Evolutionary conservation across 1,140 invertebrate genomes (phyloP).

Genomic region (Cherax quadricarinatus): DNA sequence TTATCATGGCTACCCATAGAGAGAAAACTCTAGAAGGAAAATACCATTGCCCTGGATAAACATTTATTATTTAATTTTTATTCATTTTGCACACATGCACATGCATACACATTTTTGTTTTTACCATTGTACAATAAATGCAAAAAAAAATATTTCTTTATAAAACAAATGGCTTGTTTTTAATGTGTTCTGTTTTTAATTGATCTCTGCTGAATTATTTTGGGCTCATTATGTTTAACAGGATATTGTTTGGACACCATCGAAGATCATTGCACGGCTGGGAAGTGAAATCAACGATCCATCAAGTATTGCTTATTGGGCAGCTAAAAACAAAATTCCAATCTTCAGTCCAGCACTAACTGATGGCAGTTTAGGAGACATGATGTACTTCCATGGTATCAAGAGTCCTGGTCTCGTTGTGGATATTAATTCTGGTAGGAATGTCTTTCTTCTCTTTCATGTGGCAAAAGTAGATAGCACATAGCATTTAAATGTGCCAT

Average conservation of each 20-base stretch:
- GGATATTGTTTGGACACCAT: constrained; percentile 93
- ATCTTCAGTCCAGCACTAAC: constrained; percentile 98
- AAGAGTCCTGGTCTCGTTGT: constrained; percentile 93
- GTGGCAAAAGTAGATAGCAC: background rate
- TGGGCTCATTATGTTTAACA: constrained; percentile 66
- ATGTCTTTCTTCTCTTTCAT: background rate
- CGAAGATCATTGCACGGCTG: constrained; percentile 84
- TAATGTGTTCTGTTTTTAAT: no score
- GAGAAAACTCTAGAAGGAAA: no score
- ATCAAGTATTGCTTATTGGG: constrained; percentile 98
- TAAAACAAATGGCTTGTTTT: no score
- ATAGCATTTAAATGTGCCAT: no score
- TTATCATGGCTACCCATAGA: no score
- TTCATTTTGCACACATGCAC: no score
- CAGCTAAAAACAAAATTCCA: constrained; percentile 97
- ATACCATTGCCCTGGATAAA: no score
- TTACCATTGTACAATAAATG: no score
- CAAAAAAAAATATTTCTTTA: no score
- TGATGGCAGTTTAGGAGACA: constrained; percentile 98
- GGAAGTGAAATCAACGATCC: constrained; percentile 95
- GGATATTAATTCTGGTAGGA: constrained; percentile 91
- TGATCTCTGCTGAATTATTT: background rate
- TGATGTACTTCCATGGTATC: constrained; percentile 99
- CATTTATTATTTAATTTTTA: no score
- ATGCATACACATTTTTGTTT: no score